Base-by-base conservation (phyloP, 2,888 invertebrate species). In the Caenorhabditis becei region DNA sequence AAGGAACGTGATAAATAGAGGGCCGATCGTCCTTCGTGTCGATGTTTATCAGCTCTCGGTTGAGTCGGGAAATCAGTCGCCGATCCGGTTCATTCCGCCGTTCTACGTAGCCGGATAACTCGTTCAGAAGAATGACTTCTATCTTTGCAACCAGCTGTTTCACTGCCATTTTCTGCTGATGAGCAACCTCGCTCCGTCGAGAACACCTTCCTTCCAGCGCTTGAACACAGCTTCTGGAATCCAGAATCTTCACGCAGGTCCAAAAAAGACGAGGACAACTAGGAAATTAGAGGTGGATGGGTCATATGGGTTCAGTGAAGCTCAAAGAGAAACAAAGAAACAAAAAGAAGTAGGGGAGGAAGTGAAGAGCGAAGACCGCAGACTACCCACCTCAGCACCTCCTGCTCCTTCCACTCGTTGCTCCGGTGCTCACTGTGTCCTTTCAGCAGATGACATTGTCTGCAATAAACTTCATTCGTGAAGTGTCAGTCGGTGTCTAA, bases 401-500 rank as follows among this genome's bases (percentile, higher is more conserved):
- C 87, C 72, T 87, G 83, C 61, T 83, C 80, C 66, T 80, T 80
- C 87, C 87, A 87, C 56, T 83, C 86, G 78, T 87, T 85, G 49
- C 82, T 81, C 72, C 87, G 80, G 54, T 87, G 87, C 67, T 87
- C 87, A 49, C 81, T 80, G 80, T 87, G 87, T 26, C 87, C 87
- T 67, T 85, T 83, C 70, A 87, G 77, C 54, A 87, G 77, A 61
- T 87, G 87, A 23, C 87, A 87, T 70, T 80, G 81, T 67, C 87
- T 87, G 83, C 59, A 84, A 86, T 10, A 14, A 41, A 10, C 10
- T 5, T 14, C 41, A 41, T 11, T 41, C 41, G 51, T 28, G 14
- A 18, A 1, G 23, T 61, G 0, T 26, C 7, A 44, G 44, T 44
- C 16, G 41, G 23, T 10, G 32, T 63, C 26, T 24, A 61, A 41